These are phyloP conservation scores for Pogona vitticeps DNA, from an alignment of 2,113 vertebrate species.

Conservation along the genomic window DNA sequence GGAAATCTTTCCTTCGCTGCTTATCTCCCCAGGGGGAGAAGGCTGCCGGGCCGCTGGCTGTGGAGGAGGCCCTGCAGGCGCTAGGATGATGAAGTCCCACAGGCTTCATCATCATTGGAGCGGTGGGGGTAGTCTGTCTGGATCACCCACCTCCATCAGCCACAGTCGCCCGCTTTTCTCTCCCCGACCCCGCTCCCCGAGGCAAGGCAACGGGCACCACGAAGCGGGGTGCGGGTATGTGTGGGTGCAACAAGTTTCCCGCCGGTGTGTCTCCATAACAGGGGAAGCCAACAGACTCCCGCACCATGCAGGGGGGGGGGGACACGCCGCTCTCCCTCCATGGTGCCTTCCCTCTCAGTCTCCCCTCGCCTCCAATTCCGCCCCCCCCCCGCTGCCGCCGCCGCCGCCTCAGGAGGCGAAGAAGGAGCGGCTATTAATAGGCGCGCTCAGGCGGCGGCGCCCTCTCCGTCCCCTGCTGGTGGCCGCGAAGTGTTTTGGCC, in stretches of 20 bases:
- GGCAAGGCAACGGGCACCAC: too few relatives aligned
- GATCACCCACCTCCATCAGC: not conserved
- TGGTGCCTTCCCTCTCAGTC: not conserved
- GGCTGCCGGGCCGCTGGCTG: too few relatives aligned
- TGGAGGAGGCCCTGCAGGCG: not conserved
- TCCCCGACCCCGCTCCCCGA: not conserved
- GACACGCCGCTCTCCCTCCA: not conserved
- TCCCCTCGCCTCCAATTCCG: not conserved
- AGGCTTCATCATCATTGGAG: too few relatives aligned
- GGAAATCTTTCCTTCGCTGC: not conserved
- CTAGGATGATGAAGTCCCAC: not conserved
- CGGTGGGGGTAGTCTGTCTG: too few relatives aligned
- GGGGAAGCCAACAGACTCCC: not conserved
- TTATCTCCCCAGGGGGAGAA: not conserved
- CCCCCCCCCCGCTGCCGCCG: not conserved
- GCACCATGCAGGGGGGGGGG: too few relatives aligned
- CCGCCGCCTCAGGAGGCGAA: not conserved
- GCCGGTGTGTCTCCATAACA: not conserved
- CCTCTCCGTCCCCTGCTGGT: slow-evolving; percentile 71
- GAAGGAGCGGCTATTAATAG: slow-evolving; percentile 70
- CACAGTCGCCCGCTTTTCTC: too few relatives aligned
- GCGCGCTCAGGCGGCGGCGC: slow-evolving; percentile 21
- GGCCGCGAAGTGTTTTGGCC: slow-evolving; percentile 89
- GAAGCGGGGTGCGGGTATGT: not conserved
- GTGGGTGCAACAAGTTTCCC: not conserved